Evolutionary conservation across 1,140 invertebrate species (phyloP).

Genomic region (Campoletis sonorensis): DNA sequence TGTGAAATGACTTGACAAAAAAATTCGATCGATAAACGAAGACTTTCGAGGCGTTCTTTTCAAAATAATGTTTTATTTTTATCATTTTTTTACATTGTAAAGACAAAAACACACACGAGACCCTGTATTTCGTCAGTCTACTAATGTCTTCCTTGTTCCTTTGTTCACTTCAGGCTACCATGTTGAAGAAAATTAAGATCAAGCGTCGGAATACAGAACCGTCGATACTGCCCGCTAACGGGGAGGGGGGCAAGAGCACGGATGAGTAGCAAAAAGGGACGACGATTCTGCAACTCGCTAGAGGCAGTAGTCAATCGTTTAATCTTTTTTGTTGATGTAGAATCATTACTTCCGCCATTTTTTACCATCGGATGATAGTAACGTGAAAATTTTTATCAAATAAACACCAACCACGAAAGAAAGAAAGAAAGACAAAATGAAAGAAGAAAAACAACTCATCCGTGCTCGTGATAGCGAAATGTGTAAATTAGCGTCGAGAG

Average conservation of each 20-base stretch:
- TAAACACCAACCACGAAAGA: not conserved
- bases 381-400: too few species aligned
- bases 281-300: conserved; percentile 66
- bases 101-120: conserved; percentile 19
- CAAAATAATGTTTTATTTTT: too few species aligned
- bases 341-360: too few species aligned
- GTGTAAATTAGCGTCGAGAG: conserved; percentile 45
- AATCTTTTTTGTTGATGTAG: conserved; percentile 52
- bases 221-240: conserved; percentile 84
- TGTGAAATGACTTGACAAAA: too few species aligned
- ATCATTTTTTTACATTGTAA: not conserved
- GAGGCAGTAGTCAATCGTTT: conserved; percentile 56
- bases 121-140: conserved; percentile 68
- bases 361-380: too few species aligned
- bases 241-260: conserved; percentile 80
- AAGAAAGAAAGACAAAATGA: not conserved
- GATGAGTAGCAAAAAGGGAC: conserved; percentile 77
- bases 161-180: conserved; percentile 84
- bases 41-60: too few species aligned
- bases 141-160: conserved; percentile 74
- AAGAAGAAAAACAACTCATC: conserved; percentile 54
- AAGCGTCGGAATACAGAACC: conserved; percentile 93
- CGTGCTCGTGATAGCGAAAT: conserved; percentile 42
- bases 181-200: conserved; percentile 97
- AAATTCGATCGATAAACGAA: too few species aligned